phyloP scores from a whole-genome alignment of 2,797 vertebrate species.

The Monodelphis domestica region DNA sequence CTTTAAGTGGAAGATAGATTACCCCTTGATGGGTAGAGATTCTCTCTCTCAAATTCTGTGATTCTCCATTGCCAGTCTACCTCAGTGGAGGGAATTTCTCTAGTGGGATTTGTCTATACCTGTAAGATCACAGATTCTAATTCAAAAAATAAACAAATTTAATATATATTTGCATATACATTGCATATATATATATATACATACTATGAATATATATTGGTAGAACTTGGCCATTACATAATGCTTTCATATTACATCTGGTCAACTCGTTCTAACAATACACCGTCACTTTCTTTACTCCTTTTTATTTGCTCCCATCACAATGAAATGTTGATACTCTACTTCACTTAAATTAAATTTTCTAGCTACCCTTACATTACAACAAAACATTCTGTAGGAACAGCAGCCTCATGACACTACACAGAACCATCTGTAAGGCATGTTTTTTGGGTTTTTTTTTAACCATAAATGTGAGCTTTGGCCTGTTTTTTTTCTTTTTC shows the following conservation, averaged over 20 bases:
- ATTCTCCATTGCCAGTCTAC: neutral
- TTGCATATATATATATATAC: no score
- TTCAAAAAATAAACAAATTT: neutral
- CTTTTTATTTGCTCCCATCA: neutral
- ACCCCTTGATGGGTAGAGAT: neutral
- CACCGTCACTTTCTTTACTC: neutral
- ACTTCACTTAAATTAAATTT: constrained; percentile 66
- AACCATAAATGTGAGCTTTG: neutral
- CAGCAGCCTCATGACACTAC: constrained; percentile 24
- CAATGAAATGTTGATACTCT: constrained; percentile 50
- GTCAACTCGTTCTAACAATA: neutral
- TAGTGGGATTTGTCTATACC: neutral
- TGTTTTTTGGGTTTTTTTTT: neutral
- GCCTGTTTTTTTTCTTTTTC: constrained; percentile 55
- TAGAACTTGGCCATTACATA: neutral
- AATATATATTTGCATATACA: no score
- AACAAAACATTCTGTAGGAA: constrained; percentile 52
- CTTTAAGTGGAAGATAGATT: neutral
- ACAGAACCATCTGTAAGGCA: constrained; percentile 49
- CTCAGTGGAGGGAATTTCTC: neutral
- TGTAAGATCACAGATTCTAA: neutral
- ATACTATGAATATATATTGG: no score
- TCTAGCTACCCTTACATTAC: constrained; percentile 49
- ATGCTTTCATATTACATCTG: constrained; percentile 29
- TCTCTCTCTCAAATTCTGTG: neutral